phyloP scores from a whole-genome alignment of 1,140 invertebrate genomes.

The Drosophila sulfurigaster region DNA sequence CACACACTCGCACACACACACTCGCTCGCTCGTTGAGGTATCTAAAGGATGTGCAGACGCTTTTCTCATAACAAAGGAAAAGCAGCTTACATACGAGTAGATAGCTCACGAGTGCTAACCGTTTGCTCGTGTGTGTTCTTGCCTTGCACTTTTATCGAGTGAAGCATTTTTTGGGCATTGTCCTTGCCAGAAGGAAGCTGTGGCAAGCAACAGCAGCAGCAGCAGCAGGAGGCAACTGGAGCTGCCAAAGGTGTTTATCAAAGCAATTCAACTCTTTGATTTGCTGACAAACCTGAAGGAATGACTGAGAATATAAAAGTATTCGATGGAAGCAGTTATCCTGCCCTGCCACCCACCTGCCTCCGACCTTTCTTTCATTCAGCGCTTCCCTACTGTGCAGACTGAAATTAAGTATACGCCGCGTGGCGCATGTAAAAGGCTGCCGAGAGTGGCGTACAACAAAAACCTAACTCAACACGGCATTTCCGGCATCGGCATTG shows the following conservation, averaged over 20 bases:
- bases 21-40: constrained; percentile 10
- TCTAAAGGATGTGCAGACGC: constrained; percentile 60
- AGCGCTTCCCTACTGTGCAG: constrained; percentile 16
- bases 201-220: background rate
- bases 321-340: background rate
- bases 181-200: constrained; percentile 14
- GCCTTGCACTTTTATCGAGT: constrained; percentile 29
- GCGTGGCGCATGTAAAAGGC: background rate
- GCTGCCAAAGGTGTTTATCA: constrained; percentile 64
- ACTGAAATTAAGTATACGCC: constrained; percentile 42
- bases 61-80: constrained; percentile 70
- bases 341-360: background rate
- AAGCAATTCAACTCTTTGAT: constrained; percentile 62
- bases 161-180: constrained; percentile 46
- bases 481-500: background rate
- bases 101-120: constrained; percentile 14
- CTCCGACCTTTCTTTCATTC: too few species aligned
- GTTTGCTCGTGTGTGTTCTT: background rate
- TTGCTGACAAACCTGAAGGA: constrained; percentile 24
- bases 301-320: constrained; percentile 6
- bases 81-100: constrained; percentile 59
- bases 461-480: background rate
- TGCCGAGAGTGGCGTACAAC: background rate
- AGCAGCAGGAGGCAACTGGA: constrained; percentile 3
- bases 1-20: background rate